These are phyloP conservation scores for Anthopleura sola DNA, from an alignment of 64 coral and sea anemone genomes.

Conservation along the genomic window DNA sequence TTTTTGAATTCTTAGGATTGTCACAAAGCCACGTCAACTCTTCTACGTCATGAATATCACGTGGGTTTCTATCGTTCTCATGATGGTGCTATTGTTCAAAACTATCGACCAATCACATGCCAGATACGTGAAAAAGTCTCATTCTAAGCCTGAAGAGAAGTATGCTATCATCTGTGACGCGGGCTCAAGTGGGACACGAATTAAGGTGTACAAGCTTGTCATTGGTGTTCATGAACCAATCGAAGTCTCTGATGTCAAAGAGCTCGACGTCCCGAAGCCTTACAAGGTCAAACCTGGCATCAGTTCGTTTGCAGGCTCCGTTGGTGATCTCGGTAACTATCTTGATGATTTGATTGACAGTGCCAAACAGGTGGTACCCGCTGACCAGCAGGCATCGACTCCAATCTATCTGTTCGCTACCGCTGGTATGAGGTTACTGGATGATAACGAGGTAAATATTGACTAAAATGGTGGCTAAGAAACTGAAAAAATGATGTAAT, in stretches of 20 bases:
- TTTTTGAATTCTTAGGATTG: too few relatives aligned
- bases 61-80: neutral
- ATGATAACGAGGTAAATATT: constrained; percentile 13
- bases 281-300: constrained; percentile 33
- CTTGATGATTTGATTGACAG: constrained; percentile 28
- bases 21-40: too few relatives aligned
- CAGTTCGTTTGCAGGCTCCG: neutral
- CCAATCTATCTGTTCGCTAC: constrained; percentile 40
- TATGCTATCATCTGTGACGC: constrained; percentile 57
- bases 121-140: neutral
- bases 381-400: constrained; percentile 14
- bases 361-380: constrained; percentile 40
- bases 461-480: too few relatives aligned
- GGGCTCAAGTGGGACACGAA: constrained; percentile 35
- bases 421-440: constrained; percentile 39
- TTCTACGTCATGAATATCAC: neutral
- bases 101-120: neutral
- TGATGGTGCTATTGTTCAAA: neutral
- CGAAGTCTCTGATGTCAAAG: neutral
- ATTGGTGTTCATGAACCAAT: neutral
- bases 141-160: neutral
- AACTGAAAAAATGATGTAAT: too few relatives aligned
- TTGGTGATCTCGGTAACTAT: constrained; percentile 16
- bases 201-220: constrained; percentile 22
- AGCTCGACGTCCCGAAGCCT: constrained; percentile 10